Conservation (phyloP, 2,888 invertebrate species). For the Diachrysia chrysitis region DNA sequence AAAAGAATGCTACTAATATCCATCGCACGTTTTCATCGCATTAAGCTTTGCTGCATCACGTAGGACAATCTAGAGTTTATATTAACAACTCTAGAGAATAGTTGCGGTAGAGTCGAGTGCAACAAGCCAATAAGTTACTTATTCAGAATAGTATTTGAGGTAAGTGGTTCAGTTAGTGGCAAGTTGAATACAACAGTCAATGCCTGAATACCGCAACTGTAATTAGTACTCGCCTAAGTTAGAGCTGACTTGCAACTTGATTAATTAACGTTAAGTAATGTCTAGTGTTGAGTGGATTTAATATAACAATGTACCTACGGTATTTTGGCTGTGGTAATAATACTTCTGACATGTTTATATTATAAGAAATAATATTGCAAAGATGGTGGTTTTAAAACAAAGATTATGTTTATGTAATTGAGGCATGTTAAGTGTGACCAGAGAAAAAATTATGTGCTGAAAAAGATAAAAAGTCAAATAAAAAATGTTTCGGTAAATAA, state of each 20-base stretch:
- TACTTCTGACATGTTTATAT: no score
- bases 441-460: no score
- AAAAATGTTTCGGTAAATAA: no score
- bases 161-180: neutral
- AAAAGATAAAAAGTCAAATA: no score
- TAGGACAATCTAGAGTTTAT: neutral
- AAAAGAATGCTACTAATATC: neutral
- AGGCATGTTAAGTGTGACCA: no score
- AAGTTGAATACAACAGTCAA: neutral
- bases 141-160: neutral
- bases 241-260: neutral
- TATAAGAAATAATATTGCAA: no score
- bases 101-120: neutral
- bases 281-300: neutral
- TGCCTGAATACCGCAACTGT: neutral
- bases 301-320: neutral
- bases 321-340: neutral
- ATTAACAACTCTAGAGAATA: neutral
- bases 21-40: neutral
- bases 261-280: neutral
- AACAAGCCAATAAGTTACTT: neutral
- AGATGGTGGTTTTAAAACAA: no score
- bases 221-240: neutral
- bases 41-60: neutral
- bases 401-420: no score